Evolutionary conservation across 2,113 vertebrate genomes (phyloP).

Genomic region (Apteryx mantelli): DNA sequence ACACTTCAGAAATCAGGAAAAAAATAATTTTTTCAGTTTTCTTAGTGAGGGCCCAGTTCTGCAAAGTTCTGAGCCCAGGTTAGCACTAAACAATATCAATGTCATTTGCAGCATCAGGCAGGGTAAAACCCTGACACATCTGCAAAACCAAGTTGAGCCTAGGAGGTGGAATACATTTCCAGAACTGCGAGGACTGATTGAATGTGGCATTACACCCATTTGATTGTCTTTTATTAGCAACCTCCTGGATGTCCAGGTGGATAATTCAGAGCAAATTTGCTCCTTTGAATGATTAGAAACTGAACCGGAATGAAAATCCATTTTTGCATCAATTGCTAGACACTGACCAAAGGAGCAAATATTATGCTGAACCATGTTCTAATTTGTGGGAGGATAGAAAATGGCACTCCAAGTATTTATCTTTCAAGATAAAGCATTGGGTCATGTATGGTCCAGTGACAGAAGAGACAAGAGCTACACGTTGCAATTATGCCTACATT

Average conservation of each 20-base stretch:
- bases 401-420: neutral
- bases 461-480: neutral
- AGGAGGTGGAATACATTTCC: constrained; percentile 1
- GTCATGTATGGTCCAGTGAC: neutral
- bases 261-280: constrained; percentile 62
- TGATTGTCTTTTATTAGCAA: constrained; percentile 18
- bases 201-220: neutral
- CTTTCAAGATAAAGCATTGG: neutral
- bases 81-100: neutral
- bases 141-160: constrained; percentile 24
- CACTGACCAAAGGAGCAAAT: constrained; percentile 52
- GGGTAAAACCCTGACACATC: neutral
- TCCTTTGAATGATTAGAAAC: constrained; percentile 60
- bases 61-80: neutral
- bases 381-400: neutral
- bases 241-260: constrained; percentile 52
- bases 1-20: neutral
- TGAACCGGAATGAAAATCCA: constrained; percentile 38
- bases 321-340: constrained; percentile 40
- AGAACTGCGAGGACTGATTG: neutral
- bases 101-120: neutral
- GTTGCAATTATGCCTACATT: constrained; percentile 18
- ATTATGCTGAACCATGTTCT: constrained; percentile 34
- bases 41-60: neutral
- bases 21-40: neutral